phyloP scores from a whole-genome alignment of 2,113 vertebrate species.

The Corynorhinus townsendii region DNA sequence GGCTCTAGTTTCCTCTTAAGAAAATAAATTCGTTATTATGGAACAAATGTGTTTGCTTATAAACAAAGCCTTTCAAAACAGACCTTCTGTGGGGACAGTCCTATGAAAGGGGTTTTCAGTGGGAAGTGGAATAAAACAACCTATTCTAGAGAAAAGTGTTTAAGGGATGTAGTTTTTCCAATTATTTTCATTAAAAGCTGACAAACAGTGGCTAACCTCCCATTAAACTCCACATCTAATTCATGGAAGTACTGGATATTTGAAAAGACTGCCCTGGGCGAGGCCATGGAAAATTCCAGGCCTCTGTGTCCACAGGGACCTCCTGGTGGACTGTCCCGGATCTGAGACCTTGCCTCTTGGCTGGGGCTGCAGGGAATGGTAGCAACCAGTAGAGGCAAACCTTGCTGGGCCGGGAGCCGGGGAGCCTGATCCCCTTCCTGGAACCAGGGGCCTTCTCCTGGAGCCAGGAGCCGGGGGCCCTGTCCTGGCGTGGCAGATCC shows the following conservation, averaged over 20 bases:
- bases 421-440: too few relatives aligned
- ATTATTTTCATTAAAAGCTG: constrained; percentile 5
- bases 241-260: not conserved
- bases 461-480: too few relatives aligned
- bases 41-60: constrained; percentile 13
- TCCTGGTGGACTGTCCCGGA: not conserved
- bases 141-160: not conserved
- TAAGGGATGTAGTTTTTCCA: not conserved
- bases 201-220: not conserved
- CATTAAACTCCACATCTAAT: not conserved
- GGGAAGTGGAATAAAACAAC: not conserved
- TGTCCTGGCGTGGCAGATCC: not conserved
- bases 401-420: not conserved
- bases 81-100: not conserved
- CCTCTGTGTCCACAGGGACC: not conserved
- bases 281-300: not conserved
- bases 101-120: not conserved
- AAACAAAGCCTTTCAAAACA: constrained; percentile 9
- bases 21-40: constrained; percentile 42
- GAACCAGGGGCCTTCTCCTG: too few relatives aligned
- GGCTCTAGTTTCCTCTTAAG: constrained; percentile 1
- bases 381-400: not conserved
- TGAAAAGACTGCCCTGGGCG: not conserved
- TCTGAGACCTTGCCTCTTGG: not conserved
- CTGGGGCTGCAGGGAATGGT: not conserved